Base-by-base conservation (phyloP, 2,888 invertebrate genomes). In the Melangyna quadrimaculata region DNA sequence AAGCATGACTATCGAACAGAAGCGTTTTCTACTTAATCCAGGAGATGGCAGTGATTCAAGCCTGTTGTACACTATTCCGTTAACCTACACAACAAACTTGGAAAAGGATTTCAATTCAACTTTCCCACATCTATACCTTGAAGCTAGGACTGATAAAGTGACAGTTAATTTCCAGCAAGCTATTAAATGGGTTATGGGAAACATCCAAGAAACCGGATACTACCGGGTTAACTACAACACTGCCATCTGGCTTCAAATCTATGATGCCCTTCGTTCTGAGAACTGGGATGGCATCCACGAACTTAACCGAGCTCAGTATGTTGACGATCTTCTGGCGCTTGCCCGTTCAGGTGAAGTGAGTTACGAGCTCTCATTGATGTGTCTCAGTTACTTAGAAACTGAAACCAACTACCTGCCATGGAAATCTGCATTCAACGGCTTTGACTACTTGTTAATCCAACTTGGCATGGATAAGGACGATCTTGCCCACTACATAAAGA, bases 361-460 rank as follows among this genome's bases (percentile, higher is more conserved):
- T 12, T 93, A 93, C 87, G 88, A 89, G 1, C 87, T 91, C 4
- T 92, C 95, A 0, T 93, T 97, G 45, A 92, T 93, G 51, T 93
- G 96, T 24, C 93, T 95, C 0, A 92, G 93, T 0, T 97, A 96
- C 92, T 92, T 97, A 71, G 90, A 92, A 61, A 90, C 93, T 14
- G 96, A 96, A 90, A 93, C 90, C 0, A 93, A 94, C 14, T 96
- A 96, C 88, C 93, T 95, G 8, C 96, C 97, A 0, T 97, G 96
- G 97, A 92, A 93, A 4, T 93, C 95, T 0, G 95, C 95, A 0
- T 92, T 93, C 67, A 91, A 88, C 12, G 91, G 89, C 1, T 89
- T 93, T 27, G 79, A 87, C 1, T 92, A 89, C 75, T 67, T 93
- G 10, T 87, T 89, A 19, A 53, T 59, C 27, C 86, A 87, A 12